phyloP scores from a whole-genome alignment of 2,113 vertebrate genomes.

The Lynx canadensis region DNA sequence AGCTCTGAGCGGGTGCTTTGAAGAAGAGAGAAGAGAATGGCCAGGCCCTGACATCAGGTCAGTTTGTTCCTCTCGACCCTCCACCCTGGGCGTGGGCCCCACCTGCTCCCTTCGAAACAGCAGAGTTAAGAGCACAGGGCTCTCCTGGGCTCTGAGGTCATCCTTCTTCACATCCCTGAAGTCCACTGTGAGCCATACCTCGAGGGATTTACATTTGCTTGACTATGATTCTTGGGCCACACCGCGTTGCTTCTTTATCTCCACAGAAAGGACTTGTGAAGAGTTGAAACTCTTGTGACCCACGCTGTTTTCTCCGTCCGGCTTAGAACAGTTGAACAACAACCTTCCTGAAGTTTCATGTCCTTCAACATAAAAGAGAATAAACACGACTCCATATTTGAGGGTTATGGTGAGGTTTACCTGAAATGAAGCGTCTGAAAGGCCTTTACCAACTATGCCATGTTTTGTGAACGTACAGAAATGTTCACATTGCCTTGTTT shows the following conservation, averaged over 20 bases:
- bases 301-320: not conserved
- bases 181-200: not conserved
- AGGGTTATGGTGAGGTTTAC: not conserved
- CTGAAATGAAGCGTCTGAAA: not conserved
- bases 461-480: not conserved
- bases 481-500: too few species aligned
- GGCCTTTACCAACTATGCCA: not conserved
- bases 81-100: rapidly evolving
- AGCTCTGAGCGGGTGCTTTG: constrained; percentile 2
- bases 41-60: not conserved
- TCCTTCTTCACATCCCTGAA: not conserved
- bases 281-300: not conserved
- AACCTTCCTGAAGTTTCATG: not conserved
- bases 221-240: not conserved
- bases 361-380: not conserved
- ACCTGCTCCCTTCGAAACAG: not conserved
- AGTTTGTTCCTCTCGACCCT: not conserved
- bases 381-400: too few species aligned
- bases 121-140: not conserved
- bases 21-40: not conserved
- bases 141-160: not conserved
- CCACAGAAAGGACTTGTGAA: not conserved
- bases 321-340: not conserved
- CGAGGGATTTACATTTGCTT: not conserved
- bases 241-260: not conserved